phyloP scores from a whole-genome alignment of 2,113 vertebrate genomes.

The Apodemus speciosus region DNA sequence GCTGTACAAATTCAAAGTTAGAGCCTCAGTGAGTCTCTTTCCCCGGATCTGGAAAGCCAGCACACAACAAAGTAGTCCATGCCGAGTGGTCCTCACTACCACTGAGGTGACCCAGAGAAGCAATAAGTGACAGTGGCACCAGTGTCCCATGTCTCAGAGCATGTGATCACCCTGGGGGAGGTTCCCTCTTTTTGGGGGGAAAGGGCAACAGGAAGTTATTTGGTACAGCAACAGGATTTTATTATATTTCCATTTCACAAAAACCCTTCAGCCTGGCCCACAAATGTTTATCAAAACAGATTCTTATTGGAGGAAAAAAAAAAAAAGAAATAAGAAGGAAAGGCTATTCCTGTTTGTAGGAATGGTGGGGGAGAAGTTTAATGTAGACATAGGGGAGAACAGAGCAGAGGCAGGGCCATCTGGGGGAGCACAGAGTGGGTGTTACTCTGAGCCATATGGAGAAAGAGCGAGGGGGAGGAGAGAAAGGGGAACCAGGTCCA shows the following conservation, averaged over 20 bases:
- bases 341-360: not conserved
- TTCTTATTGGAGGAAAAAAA: too few species aligned
- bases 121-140: not conserved
- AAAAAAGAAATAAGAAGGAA: not conserved
- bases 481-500: not conserved
- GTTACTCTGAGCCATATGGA: not conserved
- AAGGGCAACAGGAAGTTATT: not conserved
- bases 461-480: not conserved
- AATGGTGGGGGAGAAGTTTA: not conserved
- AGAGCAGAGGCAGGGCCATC: not conserved
- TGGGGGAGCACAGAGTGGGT: not conserved
- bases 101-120: not conserved
- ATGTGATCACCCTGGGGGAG: not conserved
- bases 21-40: not conserved
- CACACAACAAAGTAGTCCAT: not conserved
- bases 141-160: not conserved
- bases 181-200: not conserved
- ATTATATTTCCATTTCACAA: not conserved
- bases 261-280: not conserved
- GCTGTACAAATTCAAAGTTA: not conserved
- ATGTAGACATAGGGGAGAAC: not conserved
- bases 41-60: not conserved
- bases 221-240: not conserved
- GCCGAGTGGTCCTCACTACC: not conserved
- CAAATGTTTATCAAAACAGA: not conserved